phyloP scores from a whole-genome alignment of 2,888 invertebrate species.

The Melanostoma mellinum region DNA sequence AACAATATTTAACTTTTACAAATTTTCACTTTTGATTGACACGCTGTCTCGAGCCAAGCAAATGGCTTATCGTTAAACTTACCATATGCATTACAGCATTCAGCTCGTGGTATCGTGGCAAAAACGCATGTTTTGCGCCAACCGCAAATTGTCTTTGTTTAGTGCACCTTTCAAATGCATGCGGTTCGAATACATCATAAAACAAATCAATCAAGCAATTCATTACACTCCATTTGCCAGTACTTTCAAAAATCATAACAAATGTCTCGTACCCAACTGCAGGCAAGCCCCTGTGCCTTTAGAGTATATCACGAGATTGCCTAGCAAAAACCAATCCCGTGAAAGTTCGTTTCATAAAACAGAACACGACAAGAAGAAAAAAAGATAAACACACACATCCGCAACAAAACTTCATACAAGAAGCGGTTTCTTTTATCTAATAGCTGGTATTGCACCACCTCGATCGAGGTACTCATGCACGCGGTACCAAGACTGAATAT shows the following conservation, averaged over 20 bases:
- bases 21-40: constrained; percentile 28
- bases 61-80: neutral
- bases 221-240: constrained; percentile 38
- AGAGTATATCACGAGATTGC: constrained; percentile 5
- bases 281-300: neutral
- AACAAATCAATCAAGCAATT: constrained; percentile 56
- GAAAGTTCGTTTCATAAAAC: constrained; percentile 44
- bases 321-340: constrained; percentile 32
- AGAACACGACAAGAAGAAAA: neutral
- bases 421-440: constrained; percentile 44
- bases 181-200: constrained; percentile 24
- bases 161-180: constrained; percentile 12
- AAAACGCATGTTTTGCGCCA: constrained; percentile 7
- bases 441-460: constrained; percentile 45
- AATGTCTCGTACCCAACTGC: constrained; percentile 1
- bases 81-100: constrained; percentile 10
- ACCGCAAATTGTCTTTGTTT: constrained; percentile 16
- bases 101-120: neutral
- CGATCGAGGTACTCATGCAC: constrained; percentile 5
- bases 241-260: constrained; percentile 40
- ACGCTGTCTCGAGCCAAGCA: neutral
- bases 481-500: constrained; percentile 11
- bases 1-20: neutral
- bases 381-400: neutral
- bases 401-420: neutral